phyloP scores from a whole-genome alignment of 2,888 invertebrate species.

The Drosophila prostipennis region DNA sequence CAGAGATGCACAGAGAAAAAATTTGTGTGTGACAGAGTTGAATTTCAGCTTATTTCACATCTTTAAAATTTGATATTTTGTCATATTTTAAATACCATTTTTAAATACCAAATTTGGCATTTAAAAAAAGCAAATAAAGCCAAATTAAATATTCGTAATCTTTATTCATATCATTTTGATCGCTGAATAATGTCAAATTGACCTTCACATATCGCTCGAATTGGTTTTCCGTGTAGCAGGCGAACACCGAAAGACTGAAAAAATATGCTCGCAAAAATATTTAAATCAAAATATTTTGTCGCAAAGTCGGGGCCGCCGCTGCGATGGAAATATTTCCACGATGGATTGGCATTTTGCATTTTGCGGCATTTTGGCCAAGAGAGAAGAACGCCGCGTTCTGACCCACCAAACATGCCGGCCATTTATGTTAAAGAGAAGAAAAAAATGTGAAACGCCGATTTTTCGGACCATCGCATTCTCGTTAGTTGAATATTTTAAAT shows the following conservation, averaged over 20 bases:
- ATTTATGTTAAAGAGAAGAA: slow-evolving; percentile 17
- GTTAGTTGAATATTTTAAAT: slow-evolving; percentile 4
- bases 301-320: slow-evolving; percentile 15
- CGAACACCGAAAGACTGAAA: not conserved
- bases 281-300: slow-evolving; percentile 43
- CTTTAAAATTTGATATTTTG: too few relatives aligned
- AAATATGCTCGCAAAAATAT: slow-evolving; percentile 22
- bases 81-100: too few relatives aligned
- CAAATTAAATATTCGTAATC: too few relatives aligned
- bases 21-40: too few relatives aligned
- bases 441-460: slow-evolving; percentile 14
- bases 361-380: slow-evolving; percentile 17
- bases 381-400: not conserved
- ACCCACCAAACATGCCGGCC: slow-evolving; percentile 20
- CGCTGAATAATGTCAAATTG: too few relatives aligned
- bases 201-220: too few relatives aligned
- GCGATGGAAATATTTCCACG: slow-evolving; percentile 30
- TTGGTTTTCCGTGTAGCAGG: not conserved
- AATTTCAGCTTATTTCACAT: too few relatives aligned
- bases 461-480: not conserved
- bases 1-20: not conserved
- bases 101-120: too few relatives aligned
- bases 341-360: slow-evolving; percentile 37
- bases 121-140: too few relatives aligned
- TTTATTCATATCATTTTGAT: too few relatives aligned